These are phyloP conservation scores for Scrobipalpa costella DNA, from an alignment of 2,888 invertebrate genomes.

Conservation along the genomic window DNA sequence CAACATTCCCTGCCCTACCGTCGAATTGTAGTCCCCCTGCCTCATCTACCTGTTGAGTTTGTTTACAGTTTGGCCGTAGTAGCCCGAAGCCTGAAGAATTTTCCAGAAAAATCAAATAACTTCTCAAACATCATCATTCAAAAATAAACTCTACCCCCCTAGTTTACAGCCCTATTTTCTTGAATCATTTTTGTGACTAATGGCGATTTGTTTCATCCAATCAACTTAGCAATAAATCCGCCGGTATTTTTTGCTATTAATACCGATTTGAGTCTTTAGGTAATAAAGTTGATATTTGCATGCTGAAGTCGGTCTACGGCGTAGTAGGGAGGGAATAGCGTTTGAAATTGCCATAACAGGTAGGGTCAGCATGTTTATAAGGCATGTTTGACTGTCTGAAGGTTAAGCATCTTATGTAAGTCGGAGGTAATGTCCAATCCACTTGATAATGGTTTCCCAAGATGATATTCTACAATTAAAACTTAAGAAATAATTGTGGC, in stretches of 20 bases:
- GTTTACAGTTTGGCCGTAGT: conserved; percentile 53
- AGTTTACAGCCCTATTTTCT: neutral
- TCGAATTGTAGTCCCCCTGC: conserved; percentile 36
- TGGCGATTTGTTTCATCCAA: neutral
- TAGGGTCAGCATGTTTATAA: conserved; percentile 15
- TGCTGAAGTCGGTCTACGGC: neutral
- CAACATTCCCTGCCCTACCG: conserved; percentile 35
- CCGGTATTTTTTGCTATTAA: neutral
- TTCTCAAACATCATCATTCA: neutral
- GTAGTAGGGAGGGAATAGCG: conserved; percentile 12
- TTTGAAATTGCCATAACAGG: conserved; percentile 15
- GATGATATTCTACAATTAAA: neutral
- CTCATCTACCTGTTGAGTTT: conserved; percentile 59
- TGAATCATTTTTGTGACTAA: neutral
- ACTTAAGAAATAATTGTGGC: neutral
- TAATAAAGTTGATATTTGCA: neutral
- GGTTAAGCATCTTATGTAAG: conserved; percentile 1
- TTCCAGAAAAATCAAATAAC: conserved; percentile 46
- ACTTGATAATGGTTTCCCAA: neutral
- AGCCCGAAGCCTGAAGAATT: conserved; percentile 48
- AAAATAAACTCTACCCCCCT: neutral
- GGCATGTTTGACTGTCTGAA: neutral
- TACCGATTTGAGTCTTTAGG: neutral
- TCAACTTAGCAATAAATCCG: conserved; percentile 23
- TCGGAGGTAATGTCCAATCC: neutral